Conservation (phyloP, 2,888 invertebrate genomes). For the Eledona agricola region DNA sequence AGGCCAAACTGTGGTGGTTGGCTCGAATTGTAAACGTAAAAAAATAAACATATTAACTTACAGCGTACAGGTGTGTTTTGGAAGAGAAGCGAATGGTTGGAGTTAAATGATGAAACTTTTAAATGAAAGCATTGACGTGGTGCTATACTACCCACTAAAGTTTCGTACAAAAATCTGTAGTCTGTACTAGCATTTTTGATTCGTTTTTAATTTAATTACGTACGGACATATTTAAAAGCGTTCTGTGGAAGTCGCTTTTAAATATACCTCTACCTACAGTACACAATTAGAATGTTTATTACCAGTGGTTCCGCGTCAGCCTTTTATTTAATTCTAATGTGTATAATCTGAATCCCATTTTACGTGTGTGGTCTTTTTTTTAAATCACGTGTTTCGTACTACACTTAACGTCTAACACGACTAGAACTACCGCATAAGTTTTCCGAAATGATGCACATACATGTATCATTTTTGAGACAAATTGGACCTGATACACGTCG, state of each 20-base stretch:
- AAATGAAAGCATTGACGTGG: not conserved
- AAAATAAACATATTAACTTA: too few relatives aligned
- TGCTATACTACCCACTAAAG: not conserved
- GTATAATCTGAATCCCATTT: slow-evolving; percentile 30
- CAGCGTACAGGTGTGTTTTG: too few relatives aligned
- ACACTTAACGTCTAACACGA: slow-evolving; percentile 15
- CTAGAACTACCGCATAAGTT: slow-evolving; percentile 10
- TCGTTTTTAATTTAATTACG: too few relatives aligned
- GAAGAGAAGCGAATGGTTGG: too few relatives aligned
- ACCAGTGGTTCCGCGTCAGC: slow-evolving; percentile 34
- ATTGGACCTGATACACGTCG: slow-evolving; percentile 6
- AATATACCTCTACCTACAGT: slow-evolving; percentile 35
- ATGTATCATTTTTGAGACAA: slow-evolving; percentile 10
- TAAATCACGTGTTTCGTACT: slow-evolving; percentile 6
- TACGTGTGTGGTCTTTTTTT: slow-evolving; percentile 15
- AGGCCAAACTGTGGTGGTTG: too few relatives aligned
- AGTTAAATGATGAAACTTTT: too few relatives aligned
- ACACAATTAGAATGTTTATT: slow-evolving; percentile 29
- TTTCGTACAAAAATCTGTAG: not conserved
- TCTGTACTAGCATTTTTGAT: too few relatives aligned
- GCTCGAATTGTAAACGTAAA: too few relatives aligned
- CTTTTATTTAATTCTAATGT: slow-evolving; percentile 26
- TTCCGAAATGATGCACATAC: slow-evolving; percentile 7
- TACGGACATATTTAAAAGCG: slow-evolving; percentile 4
- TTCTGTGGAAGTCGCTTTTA: too few relatives aligned